phyloP scores from a whole-genome alignment of 1,140 invertebrate species.

The Cyphomyrmex costatus region DNA sequence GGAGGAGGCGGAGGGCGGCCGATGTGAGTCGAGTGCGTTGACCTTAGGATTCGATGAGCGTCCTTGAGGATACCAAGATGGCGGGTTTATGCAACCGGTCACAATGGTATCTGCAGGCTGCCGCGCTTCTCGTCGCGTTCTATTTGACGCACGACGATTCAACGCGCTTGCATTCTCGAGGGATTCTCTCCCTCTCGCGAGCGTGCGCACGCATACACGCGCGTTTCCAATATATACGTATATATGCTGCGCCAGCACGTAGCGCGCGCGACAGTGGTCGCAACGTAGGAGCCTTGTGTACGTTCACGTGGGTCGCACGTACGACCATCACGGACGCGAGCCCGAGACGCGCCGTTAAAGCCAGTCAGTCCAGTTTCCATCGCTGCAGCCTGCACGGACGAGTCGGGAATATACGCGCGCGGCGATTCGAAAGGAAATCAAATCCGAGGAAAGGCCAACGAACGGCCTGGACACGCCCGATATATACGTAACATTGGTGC shows the following conservation, averaged over 20 bases:
- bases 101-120: conserved; percentile 79
- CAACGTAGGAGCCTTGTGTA: conserved; percentile 2
- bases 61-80: conserved; percentile 85
- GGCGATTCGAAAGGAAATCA: conserved; percentile 78
- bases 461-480: conserved; percentile 70
- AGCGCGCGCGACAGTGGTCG: conserved; percentile 22
- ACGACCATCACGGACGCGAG: conserved; percentile 67
- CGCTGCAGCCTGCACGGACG: conserved; percentile 70
- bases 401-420: conserved; percentile 68
- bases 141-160: conserved; percentile 79
- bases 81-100: conserved; percentile 84
- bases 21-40: conserved; percentile 82
- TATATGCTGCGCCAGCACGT: conserved; percentile 6
- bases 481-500: conserved; percentile 43
- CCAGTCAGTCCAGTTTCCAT: conserved; percentile 81
- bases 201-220: background rate
- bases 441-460: conserved; percentile 79
- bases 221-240: conserved; percentile 7
- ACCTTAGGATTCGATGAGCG: conserved; percentile 83
- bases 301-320: conserved; percentile 57
- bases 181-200: conserved; percentile 48
- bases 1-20: conserved; percentile 73
- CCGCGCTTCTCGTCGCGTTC: conserved; percentile 75
- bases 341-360: conserved; percentile 76
- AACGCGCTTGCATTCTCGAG: conserved; percentile 76